Percentiles rank a stretch among this genome's conserved stretches.
Conservation (phyloP, 1,140 invertebrate species). For the Belonocnema kinseyi region DNA sequence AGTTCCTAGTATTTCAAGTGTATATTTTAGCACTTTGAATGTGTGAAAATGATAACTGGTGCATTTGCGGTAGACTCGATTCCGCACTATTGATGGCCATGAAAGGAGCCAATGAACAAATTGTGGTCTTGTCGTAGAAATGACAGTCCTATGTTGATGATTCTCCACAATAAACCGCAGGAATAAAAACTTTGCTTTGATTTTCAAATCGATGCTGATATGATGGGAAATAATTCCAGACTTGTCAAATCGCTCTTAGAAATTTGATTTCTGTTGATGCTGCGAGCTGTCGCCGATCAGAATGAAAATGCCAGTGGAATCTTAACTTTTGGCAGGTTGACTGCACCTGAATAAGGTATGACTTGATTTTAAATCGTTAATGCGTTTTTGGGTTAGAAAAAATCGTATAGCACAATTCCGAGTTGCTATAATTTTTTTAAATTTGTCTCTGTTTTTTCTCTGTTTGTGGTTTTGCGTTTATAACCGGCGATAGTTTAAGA, state of each 20-base stretch:
- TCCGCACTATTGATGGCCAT: background rate
- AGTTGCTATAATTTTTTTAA: too few relatives aligned
- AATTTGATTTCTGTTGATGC: background rate
- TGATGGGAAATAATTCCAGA: background rate
- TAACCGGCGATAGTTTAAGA: too few relatives aligned
- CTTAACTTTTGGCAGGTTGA: background rate
- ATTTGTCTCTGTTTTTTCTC: too few relatives aligned
- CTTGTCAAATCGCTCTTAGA: background rate
- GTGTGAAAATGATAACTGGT: slow-evolving; percentile 4
- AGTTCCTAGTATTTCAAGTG: slow-evolving; percentile 7
- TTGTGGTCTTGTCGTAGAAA: background rate
- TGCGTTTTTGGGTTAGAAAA: background rate
- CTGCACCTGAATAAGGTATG: background rate
- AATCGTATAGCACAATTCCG: too few relatives aligned
- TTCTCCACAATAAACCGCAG: slow-evolving; percentile 13
- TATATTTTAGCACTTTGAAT: background rate
- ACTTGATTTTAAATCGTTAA: background rate
- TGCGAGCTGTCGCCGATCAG: background rate
- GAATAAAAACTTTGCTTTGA: slow-evolving; percentile 4
- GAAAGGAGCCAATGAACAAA: slow-evolving; percentile 5
- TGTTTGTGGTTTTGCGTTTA: too few relatives aligned
- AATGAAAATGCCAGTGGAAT: background rate
- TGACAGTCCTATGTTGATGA: slow-evolving; percentile 8
- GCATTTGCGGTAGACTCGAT: background rate
- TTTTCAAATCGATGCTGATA: background rate